These are phyloP conservation scores for Hyperoplus lanceolatus DNA, from an alignment of 2,797 vertebrate species.

Conservation along the genomic window DNA sequence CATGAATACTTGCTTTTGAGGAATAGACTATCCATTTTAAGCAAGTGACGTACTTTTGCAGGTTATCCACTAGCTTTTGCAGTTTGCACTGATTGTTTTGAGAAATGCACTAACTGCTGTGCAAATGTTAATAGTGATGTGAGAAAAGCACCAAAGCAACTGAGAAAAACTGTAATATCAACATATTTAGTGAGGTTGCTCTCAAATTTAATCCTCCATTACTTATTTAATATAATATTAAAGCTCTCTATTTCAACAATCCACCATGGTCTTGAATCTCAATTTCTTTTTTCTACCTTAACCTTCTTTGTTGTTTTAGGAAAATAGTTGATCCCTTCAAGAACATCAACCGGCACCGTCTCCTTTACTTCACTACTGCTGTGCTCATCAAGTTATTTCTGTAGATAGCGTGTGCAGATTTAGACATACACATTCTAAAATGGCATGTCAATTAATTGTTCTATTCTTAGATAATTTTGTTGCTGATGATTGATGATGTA, in stretches of 20 bases:
- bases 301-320: background rate
- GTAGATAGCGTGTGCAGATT: background rate
- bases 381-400: background rate
- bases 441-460: background rate
- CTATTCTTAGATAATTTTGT: conserved; percentile 3
- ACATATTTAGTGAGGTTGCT: background rate
- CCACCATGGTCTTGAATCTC: background rate
- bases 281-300: background rate
- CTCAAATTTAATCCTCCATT: background rate
- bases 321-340: background rate
- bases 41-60: too few relatives aligned
- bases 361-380: background rate
- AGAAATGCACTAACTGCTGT: too few relatives aligned
- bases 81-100: too few relatives aligned
- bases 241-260: background rate
- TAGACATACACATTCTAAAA: background rate
- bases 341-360: background rate
- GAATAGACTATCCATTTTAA: too few relatives aligned
- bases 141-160: too few relatives aligned
- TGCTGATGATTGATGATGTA: background rate
- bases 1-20: too few relatives aligned
- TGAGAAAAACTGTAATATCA: too few relatives aligned
- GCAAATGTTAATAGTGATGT: too few relatives aligned
- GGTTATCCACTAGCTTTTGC: too few relatives aligned
- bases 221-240: background rate